Conservation (phyloP, 2,888 invertebrate genomes). For the Disparrhopalites patrizii region DNA sequence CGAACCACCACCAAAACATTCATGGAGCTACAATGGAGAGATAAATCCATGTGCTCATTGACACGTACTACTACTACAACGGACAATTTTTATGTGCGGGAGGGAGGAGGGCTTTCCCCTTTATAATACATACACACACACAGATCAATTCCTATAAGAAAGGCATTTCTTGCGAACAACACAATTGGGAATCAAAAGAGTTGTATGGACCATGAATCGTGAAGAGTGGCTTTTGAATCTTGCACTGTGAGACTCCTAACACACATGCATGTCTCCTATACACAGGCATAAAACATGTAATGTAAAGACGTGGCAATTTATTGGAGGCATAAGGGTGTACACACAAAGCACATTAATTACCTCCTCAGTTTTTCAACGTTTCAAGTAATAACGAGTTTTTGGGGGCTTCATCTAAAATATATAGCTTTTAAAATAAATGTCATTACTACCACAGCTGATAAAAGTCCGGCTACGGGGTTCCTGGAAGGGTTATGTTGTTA, state of each 20-base stretch:
- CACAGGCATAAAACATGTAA: no score
- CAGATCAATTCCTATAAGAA: no score
- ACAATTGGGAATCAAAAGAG: no score
- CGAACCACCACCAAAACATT: neutral
- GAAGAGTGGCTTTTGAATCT: no score
- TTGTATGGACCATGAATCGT: no score
- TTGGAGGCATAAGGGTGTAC: neutral
- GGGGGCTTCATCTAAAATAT: neutral
- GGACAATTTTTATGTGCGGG: no score
- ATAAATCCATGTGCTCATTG: neutral
- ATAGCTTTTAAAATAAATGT: constrained; percentile 4
- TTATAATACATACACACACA: no score
- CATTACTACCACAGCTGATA: constrained; percentile 1
- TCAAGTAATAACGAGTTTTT: neutral
- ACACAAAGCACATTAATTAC: neutral
- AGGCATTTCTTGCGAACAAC: no score
- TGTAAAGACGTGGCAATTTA: neutral
- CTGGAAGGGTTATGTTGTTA: neutral
- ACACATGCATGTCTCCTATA: no score
- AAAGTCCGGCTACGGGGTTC: neutral
- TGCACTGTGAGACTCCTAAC: no score
- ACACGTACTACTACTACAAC: neutral
- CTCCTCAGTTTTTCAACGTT: neutral
- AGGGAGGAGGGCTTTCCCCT: no score
- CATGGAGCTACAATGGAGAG: neutral